Base-by-base conservation (phyloP, 2,888 invertebrate species). In the Alviniconcha strummeri region DNA sequence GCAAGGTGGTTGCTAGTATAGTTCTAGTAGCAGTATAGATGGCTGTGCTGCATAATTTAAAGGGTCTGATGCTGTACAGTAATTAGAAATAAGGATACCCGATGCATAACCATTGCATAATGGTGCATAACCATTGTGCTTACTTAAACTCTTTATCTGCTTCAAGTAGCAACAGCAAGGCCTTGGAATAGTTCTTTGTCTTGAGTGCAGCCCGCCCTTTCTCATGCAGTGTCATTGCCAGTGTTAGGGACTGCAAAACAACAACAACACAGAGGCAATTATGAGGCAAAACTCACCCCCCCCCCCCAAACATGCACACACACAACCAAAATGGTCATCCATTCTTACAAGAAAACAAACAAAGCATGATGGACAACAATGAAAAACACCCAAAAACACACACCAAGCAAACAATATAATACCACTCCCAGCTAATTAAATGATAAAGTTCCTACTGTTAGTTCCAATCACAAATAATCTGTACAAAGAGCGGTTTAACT, bases 151-250 rank as follows among this genome's bases (percentile, higher is more conserved):
- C 96, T 75, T 95, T 94, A 90, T 97, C 97, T 0, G 97, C 96
- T 91, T 97, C 97, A 36, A 97, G 93, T 52, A 97, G 94, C 86
- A 97, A 94, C 8, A 97, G 95, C 9, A 97, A 92, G 0, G 97
- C 97, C 36, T 96, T 95, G 0, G 96, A 94, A 90, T 96, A 96
- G 89, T 96, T 95, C 85, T 95, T 95, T 13, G 94, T 94, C 89
- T 95, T 95, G 87, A 97, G 94, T 0, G 96, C 96, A 1, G 95
- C 94, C 19, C 96, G 95, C 0, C 97, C 97, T 85, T 97, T 96
- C 93, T 97, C 97, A 93, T 97, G 97, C 77, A 97, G 94, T 6
- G 97, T 96, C 94, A 97, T 95, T 0, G 96, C 97, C 82, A 96
- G 95, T 85, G 96, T 95, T 2, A 97, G 93, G 0, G 96, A 95